Evolutionary conservation across 1,140 invertebrate genomes (phyloP).

Genomic region (Dreissena polymorpha): DNA sequence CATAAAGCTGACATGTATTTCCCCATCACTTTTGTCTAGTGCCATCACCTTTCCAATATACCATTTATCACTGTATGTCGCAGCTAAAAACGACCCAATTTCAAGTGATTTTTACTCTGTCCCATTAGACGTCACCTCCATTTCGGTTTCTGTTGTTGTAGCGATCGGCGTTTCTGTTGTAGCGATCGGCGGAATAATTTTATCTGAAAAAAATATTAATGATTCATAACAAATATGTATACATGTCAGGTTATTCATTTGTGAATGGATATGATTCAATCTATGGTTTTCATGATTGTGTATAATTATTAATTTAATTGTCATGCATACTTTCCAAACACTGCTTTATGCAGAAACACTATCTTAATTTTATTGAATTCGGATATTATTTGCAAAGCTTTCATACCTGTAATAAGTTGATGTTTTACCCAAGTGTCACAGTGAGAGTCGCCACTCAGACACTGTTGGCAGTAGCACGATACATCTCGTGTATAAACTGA

Average conservation of each 20-base stretch:
- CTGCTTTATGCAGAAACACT: no score
- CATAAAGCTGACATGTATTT: conserved; percentile 5
- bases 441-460: neutral
- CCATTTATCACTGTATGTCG: conserved; percentile 11
- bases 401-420: no score
- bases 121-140: neutral
- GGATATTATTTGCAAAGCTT: no score
- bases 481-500: neutral
- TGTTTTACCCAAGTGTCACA: no score
- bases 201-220: no score
- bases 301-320: neutral
- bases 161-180: neutral
- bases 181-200: no score
- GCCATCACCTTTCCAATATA: conserved; percentile 8
- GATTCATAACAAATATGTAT: neutral
- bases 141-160: neutral
- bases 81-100: neutral
- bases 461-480: conserved; percentile 3
- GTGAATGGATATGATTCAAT: neutral
- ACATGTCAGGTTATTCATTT: neutral
- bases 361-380: no score
- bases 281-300: conserved; percentile 1
- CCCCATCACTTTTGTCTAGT: neutral
- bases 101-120: neutral
- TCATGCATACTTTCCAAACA: no score